Evolutionary conservation across 2,113 vertebrate species (phyloP).

Genomic region (Oncorhynchus mykiss): DNA sequence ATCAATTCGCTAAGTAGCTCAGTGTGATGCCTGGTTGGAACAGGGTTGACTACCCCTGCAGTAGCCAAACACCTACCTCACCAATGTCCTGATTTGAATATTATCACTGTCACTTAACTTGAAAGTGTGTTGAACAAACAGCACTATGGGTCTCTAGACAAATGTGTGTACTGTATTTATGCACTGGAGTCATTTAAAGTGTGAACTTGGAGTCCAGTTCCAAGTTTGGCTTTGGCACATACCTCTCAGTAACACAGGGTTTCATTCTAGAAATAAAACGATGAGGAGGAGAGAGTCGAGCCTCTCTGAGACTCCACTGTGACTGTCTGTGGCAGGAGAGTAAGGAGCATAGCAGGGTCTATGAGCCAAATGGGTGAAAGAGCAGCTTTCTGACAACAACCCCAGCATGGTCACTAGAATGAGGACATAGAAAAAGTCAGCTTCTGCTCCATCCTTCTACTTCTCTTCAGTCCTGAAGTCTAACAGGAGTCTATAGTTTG

Average conservation of each 20-base stretch:
- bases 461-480: neutral
- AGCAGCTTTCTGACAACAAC: constrained; percentile 3
- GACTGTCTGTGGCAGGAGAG: constrained; percentile 1
- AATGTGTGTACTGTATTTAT: neutral
- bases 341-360: neutral
- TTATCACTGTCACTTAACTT: neutral
- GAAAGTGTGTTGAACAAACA: neutral
- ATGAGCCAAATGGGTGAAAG: constrained; percentile 8
- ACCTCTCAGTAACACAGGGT: neutral
- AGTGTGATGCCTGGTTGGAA: too few species aligned
- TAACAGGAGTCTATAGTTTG: neutral
- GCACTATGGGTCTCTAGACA: neutral
- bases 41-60: too few species aligned
- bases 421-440: neutral
- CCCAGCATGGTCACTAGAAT: neutral
- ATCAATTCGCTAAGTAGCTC: too few species aligned
- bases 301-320: neutral
- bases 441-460: neutral
- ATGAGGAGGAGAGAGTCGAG: neutral
- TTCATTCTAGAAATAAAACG: neutral
- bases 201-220: neutral
- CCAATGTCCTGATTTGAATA: too few species aligned
- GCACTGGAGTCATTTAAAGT: neutral
- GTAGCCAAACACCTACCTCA: too few species aligned
- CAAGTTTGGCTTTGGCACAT: neutral